These are phyloP conservation scores for Temnopleurus reevesii DNA, from an alignment of 53 echinoderm and acorn worm genomes.

Conservation along the genomic window DNA sequence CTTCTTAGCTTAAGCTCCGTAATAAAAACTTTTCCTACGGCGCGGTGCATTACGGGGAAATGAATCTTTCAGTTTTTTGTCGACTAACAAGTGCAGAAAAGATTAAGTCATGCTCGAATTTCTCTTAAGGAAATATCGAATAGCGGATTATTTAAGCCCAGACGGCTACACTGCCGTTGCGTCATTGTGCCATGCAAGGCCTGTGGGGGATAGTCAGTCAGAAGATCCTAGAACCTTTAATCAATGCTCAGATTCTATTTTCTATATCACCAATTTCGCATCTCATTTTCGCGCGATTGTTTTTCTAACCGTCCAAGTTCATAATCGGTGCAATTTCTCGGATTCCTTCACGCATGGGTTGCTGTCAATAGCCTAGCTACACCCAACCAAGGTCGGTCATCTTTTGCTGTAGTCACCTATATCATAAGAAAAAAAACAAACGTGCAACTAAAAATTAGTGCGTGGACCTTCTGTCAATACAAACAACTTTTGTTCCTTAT, in stretches of 20 bases:
- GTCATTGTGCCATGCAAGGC: not conserved
- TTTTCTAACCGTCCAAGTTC: slow-evolving; percentile 17
- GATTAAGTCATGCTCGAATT: slow-evolving; percentile 7
- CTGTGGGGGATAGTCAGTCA: not conserved
- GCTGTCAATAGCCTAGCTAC: not conserved
- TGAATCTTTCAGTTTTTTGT: no score
- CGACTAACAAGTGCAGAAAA: not conserved
- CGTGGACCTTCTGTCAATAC: no score
- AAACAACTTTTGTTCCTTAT: no score
- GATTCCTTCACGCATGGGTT: slow-evolving; percentile 13
- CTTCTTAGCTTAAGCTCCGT: no score
- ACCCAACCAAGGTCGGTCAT: slow-evolving; percentile 9
- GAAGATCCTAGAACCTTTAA: not conserved
- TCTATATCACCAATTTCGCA: not conserved
- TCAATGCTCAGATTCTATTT: not conserved
- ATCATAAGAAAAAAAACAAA: no score
- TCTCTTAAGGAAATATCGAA: not conserved
- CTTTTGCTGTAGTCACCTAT: no score
- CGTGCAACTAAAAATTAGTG: no score
- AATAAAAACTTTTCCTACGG: slow-evolving; percentile 12
- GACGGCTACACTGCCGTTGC: not conserved
- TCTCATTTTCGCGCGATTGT: not conserved
- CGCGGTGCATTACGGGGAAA: not conserved
- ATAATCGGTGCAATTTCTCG: slow-evolving; percentile 27
- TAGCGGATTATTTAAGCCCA: not conserved